Evolutionary conservation across 2,113 vertebrate genomes (phyloP), one percentile per base, ranked within the genome.

Genomic region (Orthochromis malagaraziensis): DNA sequence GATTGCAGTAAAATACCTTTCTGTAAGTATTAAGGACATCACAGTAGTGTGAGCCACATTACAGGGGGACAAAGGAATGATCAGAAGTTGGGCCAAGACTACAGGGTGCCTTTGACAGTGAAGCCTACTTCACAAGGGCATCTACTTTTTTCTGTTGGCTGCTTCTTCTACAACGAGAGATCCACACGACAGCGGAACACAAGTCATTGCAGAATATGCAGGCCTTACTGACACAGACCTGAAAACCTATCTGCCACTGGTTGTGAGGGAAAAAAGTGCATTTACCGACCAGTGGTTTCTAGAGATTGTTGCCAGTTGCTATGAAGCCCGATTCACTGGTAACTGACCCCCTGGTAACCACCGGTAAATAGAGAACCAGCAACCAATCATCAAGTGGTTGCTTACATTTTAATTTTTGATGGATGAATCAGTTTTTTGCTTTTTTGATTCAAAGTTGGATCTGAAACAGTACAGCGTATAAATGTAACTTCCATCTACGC

Each of bases 121-220:
- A 70, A 24, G n/a, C 7, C 13, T 42, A 1, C 0, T 42, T 70
- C 65, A 70, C 35, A 42, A 70, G 7, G 12, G 0, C 65, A 70
- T 9, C 65, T 38, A 24, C 65, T 42, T 70, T 24, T 24, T 24
- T 13, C 65, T 70, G 1, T 40, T 70, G 12, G 63, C 63, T 70
- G 35, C 7, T 70, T 24, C 65, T 26, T 24, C 38, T 0, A 24
- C 38, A 42, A 24, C 2, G 1, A 70, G n/a, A 42, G 65, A 42
- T 42, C 35, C n/a, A 70, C 65, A 42, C 0, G 12, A 24, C 19
- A 70, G 65, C 19, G 24, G n/a, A 8, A 70, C 63, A 21, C 7
- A 16, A 9, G 3, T 42, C 42, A 3, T 16, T 16, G 5, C 7
- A 14, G n/a, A 70, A 14, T 24, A 70, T 40, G 63, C 13, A 73